These are phyloP conservation scores for Montipora capitata DNA, from an alignment of 92 coral and sea anemone genomes.

Conservation along the genomic window DNA sequence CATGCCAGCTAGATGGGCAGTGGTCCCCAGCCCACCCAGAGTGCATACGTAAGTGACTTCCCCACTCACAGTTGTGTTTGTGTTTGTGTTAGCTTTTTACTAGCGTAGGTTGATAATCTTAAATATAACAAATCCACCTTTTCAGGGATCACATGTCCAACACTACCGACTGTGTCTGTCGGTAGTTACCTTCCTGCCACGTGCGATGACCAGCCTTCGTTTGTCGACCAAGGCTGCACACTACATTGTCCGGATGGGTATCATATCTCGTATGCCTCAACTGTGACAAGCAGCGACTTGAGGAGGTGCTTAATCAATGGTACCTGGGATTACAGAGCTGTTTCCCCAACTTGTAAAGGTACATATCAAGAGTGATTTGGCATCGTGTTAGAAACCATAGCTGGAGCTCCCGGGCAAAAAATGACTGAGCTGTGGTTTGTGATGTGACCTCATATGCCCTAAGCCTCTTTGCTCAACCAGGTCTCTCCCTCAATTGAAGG, in stretches of 20 bases:
- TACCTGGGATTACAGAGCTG: slow-evolving; percentile 11
- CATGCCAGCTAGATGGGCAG: slow-evolving; percentile 74
- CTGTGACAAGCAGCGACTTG: not conserved
- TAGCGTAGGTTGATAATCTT: too few relatives aligned
- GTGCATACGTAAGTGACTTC: slow-evolving; percentile 78
- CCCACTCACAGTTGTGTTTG: too few relatives aligned
- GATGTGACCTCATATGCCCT: too few relatives aligned
- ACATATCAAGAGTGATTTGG: too few relatives aligned
- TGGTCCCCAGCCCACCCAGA: slow-evolving; percentile 85
- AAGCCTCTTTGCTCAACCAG: too few relatives aligned
- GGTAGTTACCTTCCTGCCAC: not conserved
- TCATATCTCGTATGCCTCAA: not conserved
- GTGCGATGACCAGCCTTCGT: not conserved
- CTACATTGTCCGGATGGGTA: slow-evolving; percentile 36
- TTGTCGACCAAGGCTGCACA: not conserved
- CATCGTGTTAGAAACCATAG: too few relatives aligned
- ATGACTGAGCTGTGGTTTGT: too few relatives aligned
- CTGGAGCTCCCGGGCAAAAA: too few relatives aligned
- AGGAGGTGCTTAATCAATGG: slow-evolving; percentile 13
- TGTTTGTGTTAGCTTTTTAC: too few relatives aligned
- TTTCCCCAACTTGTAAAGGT: slow-evolving; percentile 27
- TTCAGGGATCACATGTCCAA: slow-evolving; percentile 39
- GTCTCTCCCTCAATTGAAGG: too few relatives aligned
- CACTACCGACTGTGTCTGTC: not conserved
- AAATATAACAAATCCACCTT: too few relatives aligned